Percentiles rank a stretch among this genome's conserved stretches.
phyloP scores from a whole-genome alignment of 2,888 invertebrate species.

The Oegoconia quadripuncta region DNA sequence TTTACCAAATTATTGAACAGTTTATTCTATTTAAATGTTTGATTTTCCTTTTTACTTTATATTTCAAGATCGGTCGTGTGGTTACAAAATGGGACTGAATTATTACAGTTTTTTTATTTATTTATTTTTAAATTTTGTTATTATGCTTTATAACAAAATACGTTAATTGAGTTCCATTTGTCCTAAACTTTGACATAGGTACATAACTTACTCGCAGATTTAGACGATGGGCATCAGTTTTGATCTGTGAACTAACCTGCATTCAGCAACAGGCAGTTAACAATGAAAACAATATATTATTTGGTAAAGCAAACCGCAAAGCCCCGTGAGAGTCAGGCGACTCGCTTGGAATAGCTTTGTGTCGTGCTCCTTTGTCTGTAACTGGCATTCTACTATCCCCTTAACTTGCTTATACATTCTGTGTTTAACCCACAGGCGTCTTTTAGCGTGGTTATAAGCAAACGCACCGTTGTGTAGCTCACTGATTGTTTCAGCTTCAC shows the following conservation, averaged over 20 bases:
- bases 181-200: no score
- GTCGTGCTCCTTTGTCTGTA: conserved; percentile 48
- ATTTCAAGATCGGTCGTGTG: no score
- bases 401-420: conserved; percentile 37
- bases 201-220: background rate
- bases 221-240: background rate
- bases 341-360: conserved; percentile 48
- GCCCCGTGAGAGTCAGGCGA: conserved; percentile 39
- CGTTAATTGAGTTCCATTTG: no score
- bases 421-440: conserved; percentile 30
- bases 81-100: no score
- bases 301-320: conserved; percentile 35
- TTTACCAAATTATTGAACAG: no score
- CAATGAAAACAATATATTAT: conserved; percentile 32
- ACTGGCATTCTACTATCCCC: conserved; percentile 28
- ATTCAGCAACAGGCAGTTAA: conserved; percentile 38
- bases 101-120: no score
- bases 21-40: no score
- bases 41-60: no score
- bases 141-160: no score
- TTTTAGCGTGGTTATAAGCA: conserved; percentile 8
- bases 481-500: conserved; percentile 23
- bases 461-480: conserved; percentile 15
- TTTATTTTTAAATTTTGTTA: no score
- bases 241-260: conserved; percentile 4